Conservation (phyloP, 1,140 invertebrate species). For the Goniozus legneri region DNA sequence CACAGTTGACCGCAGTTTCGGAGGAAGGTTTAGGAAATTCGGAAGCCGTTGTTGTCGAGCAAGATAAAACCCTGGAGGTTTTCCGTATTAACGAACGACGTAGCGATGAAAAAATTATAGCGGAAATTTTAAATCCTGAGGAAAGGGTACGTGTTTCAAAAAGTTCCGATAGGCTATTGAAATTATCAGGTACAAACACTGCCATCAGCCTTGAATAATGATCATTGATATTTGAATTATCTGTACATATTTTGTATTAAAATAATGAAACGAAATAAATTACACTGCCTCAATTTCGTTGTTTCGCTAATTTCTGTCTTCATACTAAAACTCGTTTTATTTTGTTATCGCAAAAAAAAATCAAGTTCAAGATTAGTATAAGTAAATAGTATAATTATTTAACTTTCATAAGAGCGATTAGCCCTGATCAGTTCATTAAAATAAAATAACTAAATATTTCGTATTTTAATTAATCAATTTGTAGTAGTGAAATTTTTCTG, state of each 20-base stretch:
- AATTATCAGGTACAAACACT: constrained; percentile 47
- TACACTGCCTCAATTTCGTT: constrained; percentile 31
- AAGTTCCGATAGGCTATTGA: constrained; percentile 46
- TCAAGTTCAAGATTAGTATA: too few species aligned
- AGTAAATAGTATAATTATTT: too few species aligned
- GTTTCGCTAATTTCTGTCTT: too few species aligned
- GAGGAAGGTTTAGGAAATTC: constrained; percentile 16
- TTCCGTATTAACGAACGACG: constrained; percentile 20
- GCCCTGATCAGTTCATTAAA: too few species aligned
- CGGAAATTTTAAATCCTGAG: constrained; percentile 43
- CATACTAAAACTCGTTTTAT: too few species aligned
- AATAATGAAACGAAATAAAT: constrained; percentile 40
- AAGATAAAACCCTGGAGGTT: constrained; percentile 13
- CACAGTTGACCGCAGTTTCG: constrained; percentile 22
- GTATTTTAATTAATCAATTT: too few species aligned
- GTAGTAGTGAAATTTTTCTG: too few species aligned
- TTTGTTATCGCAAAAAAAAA: too few species aligned
- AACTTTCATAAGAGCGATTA: too few species aligned
- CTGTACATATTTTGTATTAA: constrained; percentile 52
- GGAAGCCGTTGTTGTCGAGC: constrained; percentile 1
- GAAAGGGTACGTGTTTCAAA: constrained; percentile 39
- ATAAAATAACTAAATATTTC: too few species aligned
- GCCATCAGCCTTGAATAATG: constrained; percentile 52
- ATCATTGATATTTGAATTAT: constrained; percentile 31
- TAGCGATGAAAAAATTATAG: constrained; percentile 46